Percentiles rank a stretch among this genome's conserved stretches.
These are phyloP conservation scores for Tachysurus vachellii DNA, from an alignment of 2,113 vertebrate genomes.

Conservation along the genomic window DNA sequence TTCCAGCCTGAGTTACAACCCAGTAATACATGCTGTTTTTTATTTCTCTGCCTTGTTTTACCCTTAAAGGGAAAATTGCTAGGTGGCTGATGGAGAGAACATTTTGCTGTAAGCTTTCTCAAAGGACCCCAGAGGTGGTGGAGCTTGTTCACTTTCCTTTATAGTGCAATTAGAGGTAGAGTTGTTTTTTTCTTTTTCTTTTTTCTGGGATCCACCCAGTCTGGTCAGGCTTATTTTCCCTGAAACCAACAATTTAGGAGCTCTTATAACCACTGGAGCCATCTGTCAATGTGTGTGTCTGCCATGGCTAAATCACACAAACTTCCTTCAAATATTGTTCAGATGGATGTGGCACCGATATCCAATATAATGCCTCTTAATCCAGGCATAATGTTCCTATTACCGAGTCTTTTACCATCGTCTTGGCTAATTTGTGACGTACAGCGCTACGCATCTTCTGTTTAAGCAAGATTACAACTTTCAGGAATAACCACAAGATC, in stretches of 20 bases:
- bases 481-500: constrained; percentile 20
- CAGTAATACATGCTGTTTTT: constrained; percentile 2
- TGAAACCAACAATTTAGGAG: constrained; percentile 11
- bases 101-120: constrained; percentile 29
- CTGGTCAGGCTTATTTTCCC: constrained; percentile 7
- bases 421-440: constrained; percentile 13
- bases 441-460: neutral
- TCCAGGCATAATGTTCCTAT: constrained; percentile 1
- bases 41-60: constrained; percentile 2
- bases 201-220: neutral
- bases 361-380: constrained; percentile 17
- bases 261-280: neutral
- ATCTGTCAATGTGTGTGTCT: neutral
- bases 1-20: neutral
- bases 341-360: constrained; percentile 19
- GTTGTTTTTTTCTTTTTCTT: neutral
- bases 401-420: neutral
- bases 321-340: constrained; percentile 15
- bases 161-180: constrained; percentile 26
- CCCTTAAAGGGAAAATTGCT: constrained; percentile 16
- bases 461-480: constrained; percentile 13
- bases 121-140: constrained; percentile 5
- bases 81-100: constrained; percentile 12
- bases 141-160: constrained; percentile 21
- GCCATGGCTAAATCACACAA: constrained; percentile 25